Base-by-base conservation (phyloP, 2,888 invertebrate species). In the Leucozona laternaria region DNA sequence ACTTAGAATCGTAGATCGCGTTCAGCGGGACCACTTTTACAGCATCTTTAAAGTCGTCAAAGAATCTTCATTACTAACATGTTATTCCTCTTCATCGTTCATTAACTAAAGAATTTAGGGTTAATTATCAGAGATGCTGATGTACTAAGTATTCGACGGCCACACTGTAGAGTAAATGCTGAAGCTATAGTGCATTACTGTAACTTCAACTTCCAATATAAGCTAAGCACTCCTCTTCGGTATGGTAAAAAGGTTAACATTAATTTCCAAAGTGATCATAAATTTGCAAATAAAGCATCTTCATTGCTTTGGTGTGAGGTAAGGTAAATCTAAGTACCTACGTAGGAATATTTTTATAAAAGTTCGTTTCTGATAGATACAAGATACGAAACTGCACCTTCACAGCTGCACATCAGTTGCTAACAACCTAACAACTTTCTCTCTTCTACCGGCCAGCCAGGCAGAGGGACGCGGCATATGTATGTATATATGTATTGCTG, bases 31-130 rank as follows among this genome's bases (percentile, higher is more conserved):
- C 55, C 40, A 62, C 75, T 75, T 68, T 55, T 34, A 76, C 68
- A 60, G 13, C 37, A 7, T 15, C 22, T 37, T 71, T 15, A 57
- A n/a, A 62, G 45, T 64, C 57, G 43, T 40, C 60, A 31, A 60
- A 66, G 55, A 62, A 50, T 37, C 43, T 57, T 72, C 55, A 17
- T 60, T 70, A 58, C 71, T 66, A 43, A 43, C 43, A 28, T 43
- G 75, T 70, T 28, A 53, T 53, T 58, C 15, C 37, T 66, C 72
- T 85, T 77, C 60, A 68, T 66, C 68, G 76, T 81, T 81, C 85
- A 85, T 85, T 85, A 81, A 57, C 77, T 77, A 22, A 81, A 68
- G 85, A 85, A 85, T 85, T 85, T 85, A 85, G 85, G 85, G 85
- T 85, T 81, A 81, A 81, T 85, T 85, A 85, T 57, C 71, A 80